Percentiles rank a stretch among this genome's conserved stretches.
phyloP scores from a whole-genome alignment of 2,113 vertebrate species.

The Bufo gargarizans region DNA sequence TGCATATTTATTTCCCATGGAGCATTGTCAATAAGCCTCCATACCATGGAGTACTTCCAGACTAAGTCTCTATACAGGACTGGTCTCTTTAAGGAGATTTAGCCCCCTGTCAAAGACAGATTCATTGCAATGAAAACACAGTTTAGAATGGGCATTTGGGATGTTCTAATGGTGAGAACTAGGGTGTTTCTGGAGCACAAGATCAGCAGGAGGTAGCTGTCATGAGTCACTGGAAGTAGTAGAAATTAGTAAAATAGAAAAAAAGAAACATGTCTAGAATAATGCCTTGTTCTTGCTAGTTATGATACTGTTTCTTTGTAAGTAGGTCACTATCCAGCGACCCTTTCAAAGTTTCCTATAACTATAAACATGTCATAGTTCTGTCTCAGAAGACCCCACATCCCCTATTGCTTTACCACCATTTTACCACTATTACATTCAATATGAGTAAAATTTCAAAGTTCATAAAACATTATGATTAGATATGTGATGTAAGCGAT shows the following conservation, averaged over 20 bases:
- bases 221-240: not conserved
- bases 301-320: not conserved
- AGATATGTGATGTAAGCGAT: not conserved
- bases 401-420: no score
- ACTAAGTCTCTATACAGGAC: no score
- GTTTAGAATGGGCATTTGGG: not conserved
- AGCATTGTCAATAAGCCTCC: no score
- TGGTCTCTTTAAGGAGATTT: no score
- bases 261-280: no score
- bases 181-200: not conserved
- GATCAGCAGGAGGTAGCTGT: not conserved
- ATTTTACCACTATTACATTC: not conserved
- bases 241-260: no score
- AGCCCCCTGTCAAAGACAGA: no score
- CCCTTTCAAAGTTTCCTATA: not conserved
- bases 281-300: not conserved
- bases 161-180: not conserved
- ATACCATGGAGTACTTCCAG: no score
- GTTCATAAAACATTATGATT: not conserved
- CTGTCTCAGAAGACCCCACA: not conserved
- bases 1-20: no score
- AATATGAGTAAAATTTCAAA: not conserved
- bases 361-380: not conserved
- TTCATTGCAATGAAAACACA: not conserved
- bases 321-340: not conserved